Evolutionary conservation across 2,888 invertebrate species (phyloP).

Genomic region (Idaea biselata): DNA sequence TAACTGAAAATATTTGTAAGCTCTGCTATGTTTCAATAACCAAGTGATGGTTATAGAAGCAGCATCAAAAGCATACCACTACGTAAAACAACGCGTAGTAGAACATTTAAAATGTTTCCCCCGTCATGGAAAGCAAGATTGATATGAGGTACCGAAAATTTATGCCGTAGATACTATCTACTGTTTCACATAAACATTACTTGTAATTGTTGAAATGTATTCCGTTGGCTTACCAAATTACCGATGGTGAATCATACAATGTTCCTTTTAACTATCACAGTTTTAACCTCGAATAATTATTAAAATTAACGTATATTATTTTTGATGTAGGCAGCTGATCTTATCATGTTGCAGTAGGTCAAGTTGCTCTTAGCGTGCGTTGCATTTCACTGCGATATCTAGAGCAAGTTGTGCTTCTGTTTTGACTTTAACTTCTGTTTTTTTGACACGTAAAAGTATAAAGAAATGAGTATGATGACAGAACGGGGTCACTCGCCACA

Average conservation of each 20-base stretch:
- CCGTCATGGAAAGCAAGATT: conserved; percentile 18
- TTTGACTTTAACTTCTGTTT: conserved; percentile 5
- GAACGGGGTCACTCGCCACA: conserved; percentile 62
- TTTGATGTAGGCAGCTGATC: conserved; percentile 1
- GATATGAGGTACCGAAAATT: conserved; percentile 28
- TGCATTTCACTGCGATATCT: neutral
- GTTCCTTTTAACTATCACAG: conserved; percentile 19
- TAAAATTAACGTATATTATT: conserved; percentile 2
- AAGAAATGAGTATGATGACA: conserved; percentile 33
- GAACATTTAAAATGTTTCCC: conserved; percentile 16
- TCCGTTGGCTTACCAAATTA: conserved; percentile 20
- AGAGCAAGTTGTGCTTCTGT: neutral
- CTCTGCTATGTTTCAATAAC: neutral
- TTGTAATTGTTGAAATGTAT: conserved; percentile 44
- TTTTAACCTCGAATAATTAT: conserved; percentile 6
- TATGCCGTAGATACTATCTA: conserved; percentile 29
- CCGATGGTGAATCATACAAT: conserved; percentile 35
- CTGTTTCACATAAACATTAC: conserved; percentile 39
- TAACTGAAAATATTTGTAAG: conserved; percentile 4
- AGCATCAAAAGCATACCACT: neutral
- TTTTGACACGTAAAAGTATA: neutral
- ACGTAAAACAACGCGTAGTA: neutral
- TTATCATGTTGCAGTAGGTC: neutral
- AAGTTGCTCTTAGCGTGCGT: neutral
- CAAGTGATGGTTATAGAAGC: conserved; percentile 1